Percentiles rank a stretch among this genome's conserved stretches.
Evolutionary conservation across 2,113 vertebrate species (phyloP).

Genomic region (Bolborhynchus lineola): DNA sequence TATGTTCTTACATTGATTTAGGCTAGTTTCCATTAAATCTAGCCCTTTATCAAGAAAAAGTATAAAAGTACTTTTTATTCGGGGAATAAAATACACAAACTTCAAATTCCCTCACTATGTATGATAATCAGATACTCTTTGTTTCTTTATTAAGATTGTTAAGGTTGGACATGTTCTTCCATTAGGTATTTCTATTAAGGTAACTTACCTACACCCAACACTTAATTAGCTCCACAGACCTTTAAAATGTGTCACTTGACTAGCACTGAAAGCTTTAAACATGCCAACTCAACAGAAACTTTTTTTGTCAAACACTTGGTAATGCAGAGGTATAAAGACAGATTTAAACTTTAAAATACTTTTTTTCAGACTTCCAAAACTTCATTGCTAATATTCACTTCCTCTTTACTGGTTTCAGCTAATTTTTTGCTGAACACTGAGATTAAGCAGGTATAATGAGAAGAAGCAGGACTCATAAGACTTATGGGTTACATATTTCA

Average conservation of each 20-base stretch:
- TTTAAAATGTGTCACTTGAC: not conserved
- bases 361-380: not conserved
- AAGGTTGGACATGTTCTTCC: not conserved
- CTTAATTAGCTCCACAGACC: not conserved
- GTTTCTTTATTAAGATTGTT: not conserved
- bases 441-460: not conserved
- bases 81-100: not conserved
- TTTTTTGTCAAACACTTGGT: not conserved
- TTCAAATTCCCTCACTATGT: not conserved
- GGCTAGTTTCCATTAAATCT: not conserved
- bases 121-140: not conserved
- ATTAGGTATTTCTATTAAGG: not conserved
- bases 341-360: not conserved
- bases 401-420: not conserved
- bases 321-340: not conserved
- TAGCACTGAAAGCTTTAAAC: not conserved
- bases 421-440: not conserved
- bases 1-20: not conserved
- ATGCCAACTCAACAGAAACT: not conserved
- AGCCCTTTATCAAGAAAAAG: not conserved
- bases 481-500: not conserved
- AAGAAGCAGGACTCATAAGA: conserved; percentile 9
- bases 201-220: not conserved
- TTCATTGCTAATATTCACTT: not conserved
- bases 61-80: not conserved